Base-by-base conservation (phyloP, 1,140 invertebrate genomes). In the Trachymyrmex cornetzi region DNA sequence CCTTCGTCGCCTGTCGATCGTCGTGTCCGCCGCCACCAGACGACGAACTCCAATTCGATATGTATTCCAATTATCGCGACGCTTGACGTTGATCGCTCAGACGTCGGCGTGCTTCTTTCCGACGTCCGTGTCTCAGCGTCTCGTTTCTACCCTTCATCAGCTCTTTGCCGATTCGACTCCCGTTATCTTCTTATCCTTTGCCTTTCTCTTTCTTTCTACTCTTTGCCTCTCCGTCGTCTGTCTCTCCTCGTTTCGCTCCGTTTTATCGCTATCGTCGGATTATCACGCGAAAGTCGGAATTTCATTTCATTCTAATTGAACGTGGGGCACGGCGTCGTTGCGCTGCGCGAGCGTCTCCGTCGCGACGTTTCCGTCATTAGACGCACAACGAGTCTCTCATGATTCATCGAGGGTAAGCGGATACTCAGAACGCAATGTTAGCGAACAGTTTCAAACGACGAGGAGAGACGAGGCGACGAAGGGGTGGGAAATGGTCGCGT, bases 231-330 rank as follows among this genome's bases (percentile, higher is more conserved):
- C 19, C 3, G 2, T 30, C 75, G 3, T 50, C 9, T 16, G 48
- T 5, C 48, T 50, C n/a, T 11, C 30, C 14, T 19, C n/a, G 50
- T 75, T 69, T 66, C 63, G 34, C 57, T 84, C 30, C 19, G 19
- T 72, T 34, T 48, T 38, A 30, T 48, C 59, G 30, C n/a, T 44
- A 44, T 77, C 71, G 71, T 84, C 57, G 38, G 44, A 85, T 79
- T 69, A 69, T 71, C 85, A 19, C 61, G 85, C 53, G 48, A 85
- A 34, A 75, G 30, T 59, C 86, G 93, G 92, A 93, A 94, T 94
- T 93, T 92, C 92, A 94, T 94, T 93, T 93, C 90, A 89, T 87
- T 93, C 92, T 94, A 94, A 94, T 94, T 93, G 93, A 93, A 93
- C 86, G 81, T 89, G 89, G 89, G 85, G 92, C 12, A 12, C 48